Percentiles rank a stretch among this genome's conserved stretches.
phyloP scores from a whole-genome alignment of 53 echinoderm and acorn worm species.

The Pentamera pediparva region DNA sequence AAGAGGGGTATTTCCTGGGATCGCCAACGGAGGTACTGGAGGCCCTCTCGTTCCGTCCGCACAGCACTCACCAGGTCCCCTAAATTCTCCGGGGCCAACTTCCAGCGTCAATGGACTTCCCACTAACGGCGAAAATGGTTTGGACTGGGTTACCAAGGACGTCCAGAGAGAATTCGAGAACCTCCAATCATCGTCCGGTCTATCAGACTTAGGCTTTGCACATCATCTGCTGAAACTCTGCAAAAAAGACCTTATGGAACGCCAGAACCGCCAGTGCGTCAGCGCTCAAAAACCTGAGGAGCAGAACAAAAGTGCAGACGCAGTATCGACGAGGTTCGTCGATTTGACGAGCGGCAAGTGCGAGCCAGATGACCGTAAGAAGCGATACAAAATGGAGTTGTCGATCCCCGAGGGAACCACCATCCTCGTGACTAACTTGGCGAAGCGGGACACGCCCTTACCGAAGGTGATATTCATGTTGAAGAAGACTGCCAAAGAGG shows the following conservation, averaged over 20 bases:
- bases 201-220: neutral
- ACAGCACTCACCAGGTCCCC: too few relatives aligned
- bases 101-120: neutral
- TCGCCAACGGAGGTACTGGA: too few relatives aligned
- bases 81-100: neutral
- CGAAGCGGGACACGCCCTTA: neutral
- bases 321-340: neutral
- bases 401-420: slow-evolving; percentile 20
- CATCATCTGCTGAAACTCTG: slow-evolving; percentile 8
- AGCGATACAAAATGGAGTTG: slow-evolving; percentile 20
- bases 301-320: neutral
- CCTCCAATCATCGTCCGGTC: neutral
- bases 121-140: neutral
- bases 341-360: slow-evolving; percentile 19
- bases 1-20: too few relatives aligned
- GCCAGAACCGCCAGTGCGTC: neutral
- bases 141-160: neutral
- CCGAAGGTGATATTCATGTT: slow-evolving; percentile 29
- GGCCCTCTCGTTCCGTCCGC: too few relatives aligned
- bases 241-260: neutral
- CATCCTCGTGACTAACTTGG: slow-evolving; percentile 27
- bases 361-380: neutral
- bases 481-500: neutral
- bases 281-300: too few relatives aligned
- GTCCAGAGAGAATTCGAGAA: neutral